Conservation (phyloP, 2,888 invertebrate genomes). For the Sepiola atlantica region DNA sequence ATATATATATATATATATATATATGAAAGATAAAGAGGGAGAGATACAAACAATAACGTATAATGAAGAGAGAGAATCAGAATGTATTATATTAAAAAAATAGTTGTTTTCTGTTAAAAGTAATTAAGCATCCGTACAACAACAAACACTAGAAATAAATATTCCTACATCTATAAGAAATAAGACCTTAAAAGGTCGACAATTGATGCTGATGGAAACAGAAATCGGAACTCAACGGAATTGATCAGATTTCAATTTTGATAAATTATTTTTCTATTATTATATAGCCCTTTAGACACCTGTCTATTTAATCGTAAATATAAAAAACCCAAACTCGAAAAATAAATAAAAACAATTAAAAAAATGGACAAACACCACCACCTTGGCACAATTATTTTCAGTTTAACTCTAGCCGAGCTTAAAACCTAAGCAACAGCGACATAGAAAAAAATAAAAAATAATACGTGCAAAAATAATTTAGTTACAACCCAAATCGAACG, state of each 20-base stretch:
- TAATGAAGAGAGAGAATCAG: neutral
- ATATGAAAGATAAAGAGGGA: too few relatives aligned
- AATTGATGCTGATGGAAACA: neutral
- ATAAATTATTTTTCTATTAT: neutral
- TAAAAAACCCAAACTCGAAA: neutral
- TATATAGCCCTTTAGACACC: neutral
- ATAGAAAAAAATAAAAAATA: neutral
- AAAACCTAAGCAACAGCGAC: neutral
- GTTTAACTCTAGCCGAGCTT: neutral
- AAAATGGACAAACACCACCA: neutral
- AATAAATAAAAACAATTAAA: neutral
- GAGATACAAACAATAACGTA: neutral
- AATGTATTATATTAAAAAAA: too few relatives aligned
- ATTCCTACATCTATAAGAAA: neutral
- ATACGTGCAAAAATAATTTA: too few relatives aligned
- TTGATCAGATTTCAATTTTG: neutral
- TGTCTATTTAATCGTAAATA: neutral
- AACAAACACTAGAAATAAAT: neutral
- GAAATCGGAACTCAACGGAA: neutral
- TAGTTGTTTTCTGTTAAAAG: neutral
- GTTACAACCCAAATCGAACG: neutral
- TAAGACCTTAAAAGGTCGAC: neutral
- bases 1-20: too few relatives aligned
- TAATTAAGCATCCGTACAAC: too few relatives aligned
- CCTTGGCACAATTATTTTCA: neutral